Evolutionary conservation across 92 coral and sea anemone species (phyloP).

Genomic region (Epizoanthus rinbou): DNA sequence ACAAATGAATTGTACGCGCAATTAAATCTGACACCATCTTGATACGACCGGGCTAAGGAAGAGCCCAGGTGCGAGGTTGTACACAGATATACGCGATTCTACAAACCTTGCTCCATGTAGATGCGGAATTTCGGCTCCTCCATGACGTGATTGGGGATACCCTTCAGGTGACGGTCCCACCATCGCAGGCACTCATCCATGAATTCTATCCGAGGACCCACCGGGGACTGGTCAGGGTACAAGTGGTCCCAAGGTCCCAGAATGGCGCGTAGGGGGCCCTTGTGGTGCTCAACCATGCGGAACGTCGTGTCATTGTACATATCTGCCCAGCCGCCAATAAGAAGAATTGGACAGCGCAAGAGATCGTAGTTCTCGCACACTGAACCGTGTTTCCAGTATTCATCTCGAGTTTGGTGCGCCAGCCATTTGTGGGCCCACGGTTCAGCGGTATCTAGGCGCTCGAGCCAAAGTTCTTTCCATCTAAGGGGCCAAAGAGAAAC

Average conservation of each 20-base stretch:
- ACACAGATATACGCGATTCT: not conserved
- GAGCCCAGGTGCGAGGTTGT: too few species aligned
- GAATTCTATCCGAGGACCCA: conserved; percentile 76
- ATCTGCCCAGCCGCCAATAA: conserved; percentile 81
- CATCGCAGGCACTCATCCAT: conserved; percentile 69
- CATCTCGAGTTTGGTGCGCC: conserved; percentile 74
- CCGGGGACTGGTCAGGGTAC: conserved; percentile 61
- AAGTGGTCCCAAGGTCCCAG: conserved; percentile 84
- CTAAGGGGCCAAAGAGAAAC: conserved; percentile 31
- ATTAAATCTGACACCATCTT: too few species aligned
- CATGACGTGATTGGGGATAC: conserved; percentile 64
- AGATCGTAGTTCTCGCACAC: conserved; percentile 67
- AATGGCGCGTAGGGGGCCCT: conserved; percentile 61
- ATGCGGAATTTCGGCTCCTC: conserved; percentile 65
- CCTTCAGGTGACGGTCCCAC: conserved; percentile 81
- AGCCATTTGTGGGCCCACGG: conserved; percentile 80
- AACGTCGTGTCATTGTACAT: conserved; percentile 66
- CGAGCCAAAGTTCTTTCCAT: conserved; percentile 82
- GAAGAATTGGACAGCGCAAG: conserved; percentile 66
- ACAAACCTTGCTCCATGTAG: conserved; percentile 68
- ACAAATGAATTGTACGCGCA: too few species aligned
- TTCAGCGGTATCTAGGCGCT: conserved; percentile 60
- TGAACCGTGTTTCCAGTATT: conserved; percentile 84
- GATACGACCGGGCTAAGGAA: too few species aligned
- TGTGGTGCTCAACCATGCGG: conserved; percentile 69